These are phyloP conservation scores for Centropristis striata DNA, from an alignment of 2,113 vertebrate species.

Conservation along the genomic window DNA sequence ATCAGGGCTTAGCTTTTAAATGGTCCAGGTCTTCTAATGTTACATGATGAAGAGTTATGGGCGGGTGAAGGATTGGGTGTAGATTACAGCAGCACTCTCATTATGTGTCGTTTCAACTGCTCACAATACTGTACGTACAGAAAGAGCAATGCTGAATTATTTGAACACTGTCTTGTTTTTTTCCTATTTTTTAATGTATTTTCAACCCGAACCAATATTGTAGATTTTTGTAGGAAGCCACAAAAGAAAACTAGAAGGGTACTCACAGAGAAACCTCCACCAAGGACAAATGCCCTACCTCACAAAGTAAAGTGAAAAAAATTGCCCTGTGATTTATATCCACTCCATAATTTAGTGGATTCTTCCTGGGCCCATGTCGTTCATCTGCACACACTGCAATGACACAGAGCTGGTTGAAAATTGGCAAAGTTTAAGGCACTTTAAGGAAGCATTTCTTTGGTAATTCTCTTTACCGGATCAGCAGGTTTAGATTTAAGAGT, in stretches of 20 bases:
- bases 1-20: conserved; percentile 60
- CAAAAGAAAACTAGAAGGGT: not conserved
- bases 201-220: not conserved
- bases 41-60: conserved; percentile 63
- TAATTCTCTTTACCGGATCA: too few species aligned
- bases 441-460: not conserved
- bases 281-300: too few species aligned
- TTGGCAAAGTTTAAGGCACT: not conserved
- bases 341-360: too few species aligned
- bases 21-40: conserved; percentile 61
- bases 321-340: too few species aligned
- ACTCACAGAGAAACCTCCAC: too few species aligned
- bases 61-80: conserved; percentile 56
- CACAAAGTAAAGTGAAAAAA: too few species aligned
- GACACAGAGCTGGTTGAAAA: too few species aligned
- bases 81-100: conserved; percentile 62
- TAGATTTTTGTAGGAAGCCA: not conserved
- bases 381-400: not conserved
- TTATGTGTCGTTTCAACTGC: conserved; percentile 47
- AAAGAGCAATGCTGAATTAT: not conserved
- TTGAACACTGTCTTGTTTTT: conserved; percentile 9
- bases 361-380: too few species aligned
- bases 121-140: conserved; percentile 16
- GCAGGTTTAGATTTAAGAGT: not conserved
- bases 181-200: conserved; percentile 3